Base-by-base conservation (phyloP, 2,797 vertebrate species). In the Helarctos malayanus region DNA sequence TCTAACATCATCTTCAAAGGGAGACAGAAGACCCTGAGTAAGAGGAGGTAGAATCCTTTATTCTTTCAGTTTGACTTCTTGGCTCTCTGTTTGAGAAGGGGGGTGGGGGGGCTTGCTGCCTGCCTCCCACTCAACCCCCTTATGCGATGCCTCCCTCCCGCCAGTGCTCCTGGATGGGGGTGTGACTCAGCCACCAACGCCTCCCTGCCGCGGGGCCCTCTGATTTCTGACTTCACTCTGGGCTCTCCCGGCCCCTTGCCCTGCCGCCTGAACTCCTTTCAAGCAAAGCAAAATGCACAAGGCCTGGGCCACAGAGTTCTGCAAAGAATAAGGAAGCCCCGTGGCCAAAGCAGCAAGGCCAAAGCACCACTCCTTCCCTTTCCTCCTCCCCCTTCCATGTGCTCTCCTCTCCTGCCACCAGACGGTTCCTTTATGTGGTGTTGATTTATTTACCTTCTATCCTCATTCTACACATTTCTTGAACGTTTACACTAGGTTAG, bases 1-100 rank as follows among this genome's bases (percentile, higher is more conserved):
- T 88, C 88, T 95, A 90, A 95, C 32, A 35, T 79, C 49, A 19
- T 91, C 95, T 96, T 96, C 95, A 97, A 96, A 97, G 80, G 84
- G 83, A 96, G 86, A 65, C 63, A 41, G 80, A 96, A 93, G 71
- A 93, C 91, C 83, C 86, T 52, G 80, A 78, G 52, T 59, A 87
- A 95, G 95, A 84, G 92, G 95, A 96, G 91, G 65, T 49, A 71
- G 84, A 88, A 76, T 89, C 76, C 79, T 78, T 92, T 95, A 68
- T 78, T 88, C 88, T 92, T 95, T 95, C 81, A 63, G 49, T 59
- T 56, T 95, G 96, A 93, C 97, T 87, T 94, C 86, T 95, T 89
- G 45, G 65, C 81, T 84, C 83, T 97, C 96, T 97, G 83, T 49
- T 47, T 49, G 73, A 47, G 95, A 87, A 95, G 78, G 47, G 68